Base-by-base conservation (phyloP, 2,888 invertebrate genomes). In the Junonia oenone region DNA sequence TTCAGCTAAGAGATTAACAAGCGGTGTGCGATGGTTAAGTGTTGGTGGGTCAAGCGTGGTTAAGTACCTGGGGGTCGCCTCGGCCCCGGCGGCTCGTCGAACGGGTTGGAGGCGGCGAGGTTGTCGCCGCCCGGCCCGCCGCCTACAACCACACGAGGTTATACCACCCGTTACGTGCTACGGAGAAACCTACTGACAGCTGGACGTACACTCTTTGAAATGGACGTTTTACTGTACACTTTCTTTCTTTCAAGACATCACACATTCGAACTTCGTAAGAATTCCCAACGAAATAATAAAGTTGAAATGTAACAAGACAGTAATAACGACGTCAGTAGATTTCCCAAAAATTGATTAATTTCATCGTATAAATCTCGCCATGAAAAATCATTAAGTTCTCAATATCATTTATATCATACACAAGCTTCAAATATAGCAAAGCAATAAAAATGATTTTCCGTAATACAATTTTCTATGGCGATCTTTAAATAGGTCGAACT, bases 71-170 rank as follows among this genome's bases (percentile, higher is more conserved):
- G 90, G 81, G 88, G 84, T 83, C 87, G 79, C 71, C 88, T 73
- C 62, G 88, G 89, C 81, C 88, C 88, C 76, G 93, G 92, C 79
- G 93, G 93, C 92, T 95, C 96, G 90, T 95, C 95, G 92, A 96
- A 95, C 70, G 95, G 96, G 92, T 95, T 95, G 85, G 95, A 95
- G 85, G 95, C 95, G 92, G 92, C 95, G 81, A 95, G 93, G 91
- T 95, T 95, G 93, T 95, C 95, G 70, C 83, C 88, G 75, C 85
- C 87, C 68, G 85, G 81, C 80, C 87, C 88, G 74, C 86, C 89
- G 87, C 89, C 89, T 89, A 89, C 83, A 84, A 88, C 83, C 69
- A 72, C 68, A 73, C 66, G 66, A 62, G 61, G 62, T 62, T 68
- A 65, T 66, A 67, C 67, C 62, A 67, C 64, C 68, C 69, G 62